Conservation (phyloP, 2,113 vertebrate genomes). For the Emberiza fucata region DNA sequence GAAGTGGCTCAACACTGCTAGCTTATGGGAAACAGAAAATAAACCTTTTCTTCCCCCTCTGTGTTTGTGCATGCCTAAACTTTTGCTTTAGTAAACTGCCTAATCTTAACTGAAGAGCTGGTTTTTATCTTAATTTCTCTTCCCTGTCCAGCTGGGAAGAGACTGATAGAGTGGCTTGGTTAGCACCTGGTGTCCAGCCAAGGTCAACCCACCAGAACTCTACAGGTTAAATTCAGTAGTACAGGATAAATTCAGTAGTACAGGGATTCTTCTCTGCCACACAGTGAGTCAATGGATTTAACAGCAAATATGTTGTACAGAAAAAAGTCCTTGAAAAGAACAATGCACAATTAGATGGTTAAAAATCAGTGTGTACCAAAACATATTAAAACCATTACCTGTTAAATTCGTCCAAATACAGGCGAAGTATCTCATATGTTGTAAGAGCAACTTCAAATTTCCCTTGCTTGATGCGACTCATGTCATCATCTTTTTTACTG, state of each 20-base stretch:
- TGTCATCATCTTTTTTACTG: slow-evolving; percentile 83
- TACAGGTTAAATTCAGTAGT: neutral
- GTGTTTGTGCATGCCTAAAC: neutral
- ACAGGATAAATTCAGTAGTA: neutral
- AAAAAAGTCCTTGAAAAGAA: neutral
- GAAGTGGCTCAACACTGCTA: neutral
- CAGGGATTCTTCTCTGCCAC: neutral
- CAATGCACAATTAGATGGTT: neutral
- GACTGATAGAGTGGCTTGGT: neutral
- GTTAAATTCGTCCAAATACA: slow-evolving; percentile 89
- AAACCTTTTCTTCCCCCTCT: neutral
- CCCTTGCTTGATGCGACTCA: slow-evolving; percentile 84
- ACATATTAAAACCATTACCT: slow-evolving; percentile 69
- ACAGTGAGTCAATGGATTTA: neutral
- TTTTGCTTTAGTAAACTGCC: neutral
- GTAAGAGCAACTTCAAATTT: slow-evolving; percentile 90
- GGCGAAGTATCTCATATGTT: slow-evolving; percentile 88
- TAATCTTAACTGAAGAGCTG: neutral
- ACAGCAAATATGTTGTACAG: neutral
- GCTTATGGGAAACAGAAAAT: neutral
- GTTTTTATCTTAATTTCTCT: neutral
- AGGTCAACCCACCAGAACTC: neutral
- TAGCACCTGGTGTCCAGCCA: neutral
- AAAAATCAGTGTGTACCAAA: neutral
- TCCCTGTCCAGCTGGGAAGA: neutral